Percentiles rank a stretch among this genome's conserved stretches.
Evolutionary conservation across 2,113 vertebrate genomes (phyloP).

Genomic region (Cercopithecus mona): DNA sequence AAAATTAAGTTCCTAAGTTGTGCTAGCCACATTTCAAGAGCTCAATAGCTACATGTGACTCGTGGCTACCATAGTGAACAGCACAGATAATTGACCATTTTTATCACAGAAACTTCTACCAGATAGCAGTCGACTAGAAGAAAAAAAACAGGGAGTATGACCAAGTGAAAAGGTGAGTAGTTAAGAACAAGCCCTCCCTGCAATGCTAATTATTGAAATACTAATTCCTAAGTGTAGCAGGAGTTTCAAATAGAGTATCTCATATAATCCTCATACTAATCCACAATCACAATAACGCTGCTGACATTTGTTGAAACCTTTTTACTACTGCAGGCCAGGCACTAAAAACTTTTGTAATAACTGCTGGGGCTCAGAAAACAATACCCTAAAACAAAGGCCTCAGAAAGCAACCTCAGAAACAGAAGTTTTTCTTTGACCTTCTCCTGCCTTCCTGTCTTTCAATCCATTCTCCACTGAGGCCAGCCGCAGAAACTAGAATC

Average conservation of each 20-base stretch:
- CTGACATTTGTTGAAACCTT: not conserved
- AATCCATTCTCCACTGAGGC: not conserved
- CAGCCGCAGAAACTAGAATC: not conserved
- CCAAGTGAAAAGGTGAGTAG: not conserved
- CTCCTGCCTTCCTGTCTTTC: not conserved
- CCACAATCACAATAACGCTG: not conserved
- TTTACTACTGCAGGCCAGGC: not conserved
- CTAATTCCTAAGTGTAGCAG: not conserved
- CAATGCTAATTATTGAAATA: not conserved
- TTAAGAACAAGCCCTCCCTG: not conserved
- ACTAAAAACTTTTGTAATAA: not conserved
- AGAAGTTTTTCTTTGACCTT: not conserved
- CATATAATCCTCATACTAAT: not conserved
- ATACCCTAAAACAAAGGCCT: not conserved
- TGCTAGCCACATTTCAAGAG: not conserved
- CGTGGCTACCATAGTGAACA: not conserved
- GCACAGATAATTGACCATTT: not conserved
- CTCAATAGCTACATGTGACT: not conserved
- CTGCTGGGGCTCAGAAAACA: not conserved
- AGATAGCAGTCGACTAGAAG: not conserved
- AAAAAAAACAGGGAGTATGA: not conserved
- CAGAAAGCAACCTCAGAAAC: not conserved
- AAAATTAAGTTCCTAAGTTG: not conserved
- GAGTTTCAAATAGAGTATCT: not conserved
- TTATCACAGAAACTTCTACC: not conserved